phyloP scores from a whole-genome alignment of 2,888 invertebrate species.

The Tetranychus piercei region DNA sequence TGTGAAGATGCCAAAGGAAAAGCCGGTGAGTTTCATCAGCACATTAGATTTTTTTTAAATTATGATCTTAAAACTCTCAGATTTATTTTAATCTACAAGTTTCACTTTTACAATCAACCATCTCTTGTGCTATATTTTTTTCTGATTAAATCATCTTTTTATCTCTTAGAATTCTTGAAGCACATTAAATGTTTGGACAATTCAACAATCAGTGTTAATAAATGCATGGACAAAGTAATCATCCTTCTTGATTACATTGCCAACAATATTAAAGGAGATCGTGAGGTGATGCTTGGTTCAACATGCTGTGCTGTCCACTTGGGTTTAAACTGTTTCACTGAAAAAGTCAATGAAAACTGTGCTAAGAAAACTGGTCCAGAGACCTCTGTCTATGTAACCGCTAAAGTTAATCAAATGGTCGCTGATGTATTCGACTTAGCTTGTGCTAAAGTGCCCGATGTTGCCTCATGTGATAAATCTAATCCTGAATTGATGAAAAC shows the following conservation, averaged over 20 bases:
- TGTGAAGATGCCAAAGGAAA: conserved; percentile 5
- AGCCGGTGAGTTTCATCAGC: background rate
- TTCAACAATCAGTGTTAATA: background rate
- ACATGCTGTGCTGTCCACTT: conserved; percentile 3
- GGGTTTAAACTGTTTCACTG: background rate
- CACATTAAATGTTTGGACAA: conserved; percentile 5
- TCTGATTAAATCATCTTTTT: background rate
- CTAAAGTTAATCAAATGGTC: background rate
- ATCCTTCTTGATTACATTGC: background rate
- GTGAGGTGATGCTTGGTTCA: background rate
- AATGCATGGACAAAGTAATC: conserved; percentile 5
- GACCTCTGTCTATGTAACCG: background rate
- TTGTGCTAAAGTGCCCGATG: background rate
- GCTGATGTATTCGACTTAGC: conserved; percentile 7
- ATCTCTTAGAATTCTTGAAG: conserved; percentile 2
- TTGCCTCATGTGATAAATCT: background rate
- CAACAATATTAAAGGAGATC: conserved; percentile 5
- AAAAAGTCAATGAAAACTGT: background rate
- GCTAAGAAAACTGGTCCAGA: conserved; percentile 1
- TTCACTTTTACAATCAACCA: background rate
- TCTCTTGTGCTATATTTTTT: background rate
- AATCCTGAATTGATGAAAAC: background rate
- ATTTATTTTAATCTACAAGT: too few relatives aligned
- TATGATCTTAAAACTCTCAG: too few relatives aligned
- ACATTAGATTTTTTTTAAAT: too few relatives aligned